These are phyloP conservation scores for Hirtodrosophila confusa DNA, from an alignment of 2,888 invertebrate species.

Conservation along the genomic window DNA sequence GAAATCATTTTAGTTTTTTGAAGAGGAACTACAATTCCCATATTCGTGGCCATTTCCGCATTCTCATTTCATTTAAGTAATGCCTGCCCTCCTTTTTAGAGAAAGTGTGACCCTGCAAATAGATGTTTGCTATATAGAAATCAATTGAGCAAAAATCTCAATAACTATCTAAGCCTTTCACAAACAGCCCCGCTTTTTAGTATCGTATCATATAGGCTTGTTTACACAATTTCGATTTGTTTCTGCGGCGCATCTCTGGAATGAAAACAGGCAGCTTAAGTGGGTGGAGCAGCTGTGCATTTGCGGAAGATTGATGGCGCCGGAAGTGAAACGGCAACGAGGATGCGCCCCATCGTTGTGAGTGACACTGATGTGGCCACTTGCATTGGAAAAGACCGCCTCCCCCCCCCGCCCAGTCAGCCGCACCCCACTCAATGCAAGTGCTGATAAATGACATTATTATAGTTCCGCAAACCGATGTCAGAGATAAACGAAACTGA, in stretches of 20 bases:
- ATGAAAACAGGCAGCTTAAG: slow-evolving; percentile 28
- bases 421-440: slow-evolving; percentile 33
- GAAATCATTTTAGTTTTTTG: no score
- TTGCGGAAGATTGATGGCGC: slow-evolving; percentile 67
- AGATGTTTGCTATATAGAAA: no score
- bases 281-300: slow-evolving; percentile 46
- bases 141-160: no score
- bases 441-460: slow-evolving; percentile 63
- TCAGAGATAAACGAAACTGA: slow-evolving; percentile 51
- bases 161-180: no score
- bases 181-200: no score
- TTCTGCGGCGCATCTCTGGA: slow-evolving; percentile 42
- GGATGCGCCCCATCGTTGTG: slow-evolving; percentile 53
- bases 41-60: no score
- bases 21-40: no score
- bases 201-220: neutral
- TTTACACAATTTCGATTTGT: neutral
- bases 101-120: no score
- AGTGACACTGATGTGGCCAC: slow-evolving; percentile 62
- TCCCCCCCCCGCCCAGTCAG: neutral
- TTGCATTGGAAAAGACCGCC: slow-evolving; percentile 30
- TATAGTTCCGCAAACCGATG: slow-evolving; percentile 65
- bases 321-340: slow-evolving; percentile 58
- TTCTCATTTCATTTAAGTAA: no score
- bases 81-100: no score